These are phyloP conservation scores for Chunga burmeisteri DNA, from an alignment of 2,113 vertebrate genomes.

Conservation along the genomic window DNA sequence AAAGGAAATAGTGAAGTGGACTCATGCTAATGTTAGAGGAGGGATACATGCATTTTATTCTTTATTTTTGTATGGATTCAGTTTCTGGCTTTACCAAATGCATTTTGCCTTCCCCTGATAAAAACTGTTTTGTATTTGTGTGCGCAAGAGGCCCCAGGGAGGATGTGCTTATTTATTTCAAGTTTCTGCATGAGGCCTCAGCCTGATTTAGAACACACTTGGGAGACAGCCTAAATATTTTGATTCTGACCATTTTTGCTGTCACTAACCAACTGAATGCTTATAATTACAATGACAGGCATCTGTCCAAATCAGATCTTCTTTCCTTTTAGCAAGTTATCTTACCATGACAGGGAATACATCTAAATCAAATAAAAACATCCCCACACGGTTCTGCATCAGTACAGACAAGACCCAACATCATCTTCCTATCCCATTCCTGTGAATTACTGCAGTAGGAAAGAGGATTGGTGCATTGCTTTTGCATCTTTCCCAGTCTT, in stretches of 20 bases:
- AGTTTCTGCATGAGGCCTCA: neutral
- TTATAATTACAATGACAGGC: constrained; percentile 3
- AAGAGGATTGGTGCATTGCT: neutral
- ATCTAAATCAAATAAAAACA: neutral
- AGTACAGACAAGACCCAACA: neutral
- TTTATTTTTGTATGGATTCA: neutral
- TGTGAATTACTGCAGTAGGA: neutral
- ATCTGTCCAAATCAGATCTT: neutral
- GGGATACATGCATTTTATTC: neutral
- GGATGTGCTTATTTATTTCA: neutral
- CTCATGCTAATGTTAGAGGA: neutral
- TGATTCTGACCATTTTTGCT: neutral
- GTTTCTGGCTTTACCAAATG: neutral
- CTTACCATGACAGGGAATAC: neutral
- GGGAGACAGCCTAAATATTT: constrained; percentile 43
- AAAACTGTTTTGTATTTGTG: neutral
- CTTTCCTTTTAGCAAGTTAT: neutral
- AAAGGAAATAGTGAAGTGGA: neutral
- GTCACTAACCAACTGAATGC: neutral
- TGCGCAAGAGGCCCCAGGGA: neutral
- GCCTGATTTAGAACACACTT: neutral
- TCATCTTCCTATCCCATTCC: neutral
- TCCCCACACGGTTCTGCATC: accelerated
- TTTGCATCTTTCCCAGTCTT: neutral
- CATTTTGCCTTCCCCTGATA: neutral